These are phyloP conservation scores for Actenoides lindsayi DNA, from an alignment of 2,113 vertebrate genomes.

Conservation along the genomic window DNA sequence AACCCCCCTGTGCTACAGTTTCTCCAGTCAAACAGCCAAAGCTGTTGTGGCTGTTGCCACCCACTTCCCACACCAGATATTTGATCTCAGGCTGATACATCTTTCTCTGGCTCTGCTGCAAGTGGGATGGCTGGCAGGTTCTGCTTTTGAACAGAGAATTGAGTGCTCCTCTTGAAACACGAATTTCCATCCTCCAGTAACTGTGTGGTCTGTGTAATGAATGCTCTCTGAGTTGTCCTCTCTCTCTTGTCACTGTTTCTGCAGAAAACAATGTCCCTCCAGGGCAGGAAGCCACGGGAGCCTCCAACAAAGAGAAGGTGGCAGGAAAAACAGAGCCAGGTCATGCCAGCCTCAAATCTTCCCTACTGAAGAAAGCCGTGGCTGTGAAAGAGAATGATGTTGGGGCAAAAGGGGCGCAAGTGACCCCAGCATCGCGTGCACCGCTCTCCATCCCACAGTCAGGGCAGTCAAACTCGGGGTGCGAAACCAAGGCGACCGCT, in stretches of 20 bases:
- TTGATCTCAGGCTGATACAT: background rate
- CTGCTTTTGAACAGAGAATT: background rate
- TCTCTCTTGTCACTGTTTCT: background rate
- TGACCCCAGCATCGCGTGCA: background rate
- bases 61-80: background rate
- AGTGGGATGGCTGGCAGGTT: background rate
- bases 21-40: background rate
- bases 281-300: background rate
- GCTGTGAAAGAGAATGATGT: background rate
- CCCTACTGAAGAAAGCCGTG: conserved; percentile 18
- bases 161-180: background rate
- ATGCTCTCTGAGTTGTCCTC: background rate
- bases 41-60: background rate
- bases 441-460: background rate
- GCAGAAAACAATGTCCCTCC: background rate
- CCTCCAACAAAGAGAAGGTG: background rate
- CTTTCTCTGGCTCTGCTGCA: background rate
- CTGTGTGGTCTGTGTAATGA: background rate
- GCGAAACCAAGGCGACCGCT: background rate
- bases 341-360: background rate
- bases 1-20: background rate
- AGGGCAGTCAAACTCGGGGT: background rate
- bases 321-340: background rate
- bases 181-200: background rate
- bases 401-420: background rate